A percentile compares a stretch with the other conserved stretches of the same genome.
Conservation (phyloP, 2,113 vertebrate genomes). For the Vidua chalybeata region DNA sequence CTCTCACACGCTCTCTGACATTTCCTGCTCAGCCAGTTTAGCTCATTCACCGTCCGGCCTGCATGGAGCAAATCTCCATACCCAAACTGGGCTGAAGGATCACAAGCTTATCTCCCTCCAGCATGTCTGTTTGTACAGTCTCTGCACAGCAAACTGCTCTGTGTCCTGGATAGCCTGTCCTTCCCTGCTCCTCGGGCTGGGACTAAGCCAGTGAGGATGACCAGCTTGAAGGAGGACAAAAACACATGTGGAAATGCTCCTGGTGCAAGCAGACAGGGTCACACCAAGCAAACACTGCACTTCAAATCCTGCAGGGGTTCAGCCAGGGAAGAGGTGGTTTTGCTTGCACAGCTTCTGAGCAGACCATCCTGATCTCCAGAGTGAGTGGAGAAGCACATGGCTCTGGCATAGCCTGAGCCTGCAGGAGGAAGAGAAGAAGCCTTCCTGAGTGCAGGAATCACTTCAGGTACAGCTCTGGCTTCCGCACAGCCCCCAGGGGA, state of each 20-base stretch:
- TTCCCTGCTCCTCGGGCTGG: not conserved
- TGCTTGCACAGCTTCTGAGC: not conserved
- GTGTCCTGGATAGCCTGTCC: not conserved
- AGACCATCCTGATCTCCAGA: not conserved
- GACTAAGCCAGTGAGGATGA: not conserved
- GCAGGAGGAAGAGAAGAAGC: not conserved
- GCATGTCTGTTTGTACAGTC: not conserved
- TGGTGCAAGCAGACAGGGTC: not conserved
- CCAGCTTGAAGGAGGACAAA: not conserved
- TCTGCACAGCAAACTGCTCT: not conserved
- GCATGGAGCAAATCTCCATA: not conserved
- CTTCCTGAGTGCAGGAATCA: not conserved
- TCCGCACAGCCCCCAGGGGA: not conserved
- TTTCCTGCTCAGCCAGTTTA: conserved; percentile 39
- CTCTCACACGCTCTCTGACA: not conserved
- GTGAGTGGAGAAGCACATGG: accelerated
- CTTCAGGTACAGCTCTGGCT: not conserved
- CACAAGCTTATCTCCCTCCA: not conserved
- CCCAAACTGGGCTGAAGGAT: not conserved
- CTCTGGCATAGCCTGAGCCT: not conserved
- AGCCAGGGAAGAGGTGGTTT: not conserved
- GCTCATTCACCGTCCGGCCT: not conserved
- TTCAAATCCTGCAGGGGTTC: not conserved
- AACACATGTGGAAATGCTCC: not conserved
- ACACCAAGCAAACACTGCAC: not conserved